Evolutionary conservation across 23 tunicate species (phyloP).

Genomic region (Styela plicata): DNA sequence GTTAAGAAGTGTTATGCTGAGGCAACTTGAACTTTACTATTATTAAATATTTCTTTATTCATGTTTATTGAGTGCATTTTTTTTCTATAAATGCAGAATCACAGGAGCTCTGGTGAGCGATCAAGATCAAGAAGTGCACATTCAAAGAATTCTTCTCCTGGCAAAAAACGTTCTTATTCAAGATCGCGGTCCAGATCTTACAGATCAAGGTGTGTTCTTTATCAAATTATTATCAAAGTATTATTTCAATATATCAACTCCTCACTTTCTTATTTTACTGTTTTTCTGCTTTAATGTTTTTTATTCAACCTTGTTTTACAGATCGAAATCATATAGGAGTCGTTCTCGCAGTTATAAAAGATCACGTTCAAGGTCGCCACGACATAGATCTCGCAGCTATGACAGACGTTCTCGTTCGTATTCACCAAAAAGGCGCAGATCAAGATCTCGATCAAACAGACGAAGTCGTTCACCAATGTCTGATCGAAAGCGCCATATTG

Average conservation of each 20-base stretch:
- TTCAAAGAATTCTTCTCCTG: constrained; percentile 24
- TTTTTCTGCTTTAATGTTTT: too few relatives aligned
- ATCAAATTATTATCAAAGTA: too few relatives aligned
- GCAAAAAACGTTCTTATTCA: constrained; percentile 29
- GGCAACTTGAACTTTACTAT: too few relatives aligned
- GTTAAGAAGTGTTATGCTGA: too few relatives aligned
- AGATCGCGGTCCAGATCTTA: constrained; percentile 40
- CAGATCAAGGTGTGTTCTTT: constrained; percentile 40
- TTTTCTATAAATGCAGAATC: too few relatives aligned
- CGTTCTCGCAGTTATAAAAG: constrained; percentile 35
- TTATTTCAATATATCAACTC: too few relatives aligned
- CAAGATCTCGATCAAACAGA: constrained; percentile 26
- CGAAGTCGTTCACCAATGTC: constrained; percentile 88
- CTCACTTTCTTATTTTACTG: too few relatives aligned
- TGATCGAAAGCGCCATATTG: constrained; percentile 73
- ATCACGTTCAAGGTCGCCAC: constrained; percentile 37
- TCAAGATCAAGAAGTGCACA: constrained; percentile 18
- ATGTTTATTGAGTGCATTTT: too few relatives aligned
- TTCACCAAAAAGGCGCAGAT: background rate
- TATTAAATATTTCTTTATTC: too few relatives aligned
- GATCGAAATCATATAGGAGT: constrained; percentile 21
- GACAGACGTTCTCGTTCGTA: constrained; percentile 12
- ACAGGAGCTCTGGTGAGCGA: constrained; percentile 42
- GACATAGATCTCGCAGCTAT: constrained; percentile 28
- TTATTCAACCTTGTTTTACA: too few relatives aligned